Conservation (phyloP, 2,888 invertebrate genomes). For the Toxonevra muliebris region DNA sequence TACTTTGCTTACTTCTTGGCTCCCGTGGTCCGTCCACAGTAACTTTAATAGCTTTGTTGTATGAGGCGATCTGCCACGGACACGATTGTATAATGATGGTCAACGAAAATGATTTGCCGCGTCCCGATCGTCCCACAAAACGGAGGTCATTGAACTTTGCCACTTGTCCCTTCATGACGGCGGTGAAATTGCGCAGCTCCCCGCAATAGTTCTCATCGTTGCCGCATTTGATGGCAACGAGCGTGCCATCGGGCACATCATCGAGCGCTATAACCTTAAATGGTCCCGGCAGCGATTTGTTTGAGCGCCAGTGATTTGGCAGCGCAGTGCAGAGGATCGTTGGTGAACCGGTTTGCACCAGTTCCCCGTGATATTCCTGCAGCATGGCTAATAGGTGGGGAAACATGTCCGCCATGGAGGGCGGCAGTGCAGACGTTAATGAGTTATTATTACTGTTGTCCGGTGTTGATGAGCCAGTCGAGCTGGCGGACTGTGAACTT, state of each 20-base stretch:
- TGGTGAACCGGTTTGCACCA: slow-evolving; percentile 94
- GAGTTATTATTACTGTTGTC: slow-evolving; percentile 38
- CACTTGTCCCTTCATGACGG: slow-evolving; percentile 96
- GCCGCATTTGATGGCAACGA: slow-evolving; percentile 93
- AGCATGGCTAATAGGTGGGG: slow-evolving; percentile 80
- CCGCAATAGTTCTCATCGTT: slow-evolving; percentile 98
- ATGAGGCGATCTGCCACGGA: slow-evolving; percentile 87
- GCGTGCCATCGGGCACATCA: slow-evolving; percentile 92
- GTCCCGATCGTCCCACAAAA: slow-evolving; percentile 96
- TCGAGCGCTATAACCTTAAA: slow-evolving; percentile 96
- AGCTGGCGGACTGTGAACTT: slow-evolving; percentile 38
- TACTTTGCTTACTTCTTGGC: slow-evolving; percentile 96
- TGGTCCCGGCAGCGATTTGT: slow-evolving; percentile 95
- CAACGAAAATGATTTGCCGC: slow-evolving; percentile 95
- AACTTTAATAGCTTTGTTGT: slow-evolving; percentile 97
- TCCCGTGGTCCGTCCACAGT: slow-evolving; percentile 99
- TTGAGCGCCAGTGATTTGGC: slow-evolving; percentile 96
- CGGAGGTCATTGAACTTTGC: slow-evolving; percentile 98
- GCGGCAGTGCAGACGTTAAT: slow-evolving; percentile 65
- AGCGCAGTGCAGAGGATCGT: slow-evolving; percentile 93
- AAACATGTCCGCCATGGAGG: slow-evolving; percentile 79
- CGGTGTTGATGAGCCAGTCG: slow-evolving; percentile 47
- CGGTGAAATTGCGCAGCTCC: slow-evolving; percentile 91
- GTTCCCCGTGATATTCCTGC: slow-evolving; percentile 90
- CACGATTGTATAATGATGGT: slow-evolving; percentile 87